These are phyloP conservation scores for Syrmaticus mikado DNA, from an alignment of 2,113 vertebrate species.

Conservation along the genomic window DNA sequence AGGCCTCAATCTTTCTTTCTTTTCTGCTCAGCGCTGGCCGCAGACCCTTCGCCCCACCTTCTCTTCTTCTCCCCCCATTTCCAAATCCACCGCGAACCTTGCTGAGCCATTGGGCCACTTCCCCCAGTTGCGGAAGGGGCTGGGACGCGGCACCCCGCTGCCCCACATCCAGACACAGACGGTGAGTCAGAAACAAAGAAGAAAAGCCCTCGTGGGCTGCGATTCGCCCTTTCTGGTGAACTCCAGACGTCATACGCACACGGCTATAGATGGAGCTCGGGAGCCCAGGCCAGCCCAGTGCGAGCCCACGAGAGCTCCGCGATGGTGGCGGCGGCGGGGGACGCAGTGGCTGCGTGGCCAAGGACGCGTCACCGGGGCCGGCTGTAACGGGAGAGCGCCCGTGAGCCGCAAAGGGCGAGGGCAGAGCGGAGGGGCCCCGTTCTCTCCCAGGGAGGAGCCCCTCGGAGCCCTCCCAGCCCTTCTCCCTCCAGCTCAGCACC, in stretches of 20 bases:
- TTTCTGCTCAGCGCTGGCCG: neutral
- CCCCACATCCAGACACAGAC: neutral
- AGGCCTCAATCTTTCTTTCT: neutral
- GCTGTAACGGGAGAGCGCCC: slow-evolving; percentile 47
- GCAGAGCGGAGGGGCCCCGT: neutral
- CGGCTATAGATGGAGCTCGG: slow-evolving; percentile 79
- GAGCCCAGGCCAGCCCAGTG: slow-evolving; percentile 54
- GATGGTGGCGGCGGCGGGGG: slow-evolving; percentile 53
- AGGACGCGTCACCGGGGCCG: slow-evolving; percentile 35
- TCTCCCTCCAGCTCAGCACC: neutral
- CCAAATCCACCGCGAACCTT: neutral
- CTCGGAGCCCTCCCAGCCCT: neutral
- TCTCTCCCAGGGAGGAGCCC: neutral
- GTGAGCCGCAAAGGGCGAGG: slow-evolving; percentile 28
- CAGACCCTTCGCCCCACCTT: neutral
- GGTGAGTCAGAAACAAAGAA: slow-evolving; percentile 72
- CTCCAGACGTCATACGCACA: slow-evolving; percentile 73
- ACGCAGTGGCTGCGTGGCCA: neutral
- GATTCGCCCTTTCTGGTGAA: slow-evolving; percentile 69
- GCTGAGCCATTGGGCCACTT: neutral
- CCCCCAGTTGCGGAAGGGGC: neutral
- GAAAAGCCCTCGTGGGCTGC: slow-evolving; percentile 52
- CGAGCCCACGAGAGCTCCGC: slow-evolving; percentile 54
- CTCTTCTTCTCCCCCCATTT: neutral
- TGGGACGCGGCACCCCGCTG: neutral